Conservation (phyloP, 2,888 invertebrate species). For the Dromius quadrimaculatus region DNA sequence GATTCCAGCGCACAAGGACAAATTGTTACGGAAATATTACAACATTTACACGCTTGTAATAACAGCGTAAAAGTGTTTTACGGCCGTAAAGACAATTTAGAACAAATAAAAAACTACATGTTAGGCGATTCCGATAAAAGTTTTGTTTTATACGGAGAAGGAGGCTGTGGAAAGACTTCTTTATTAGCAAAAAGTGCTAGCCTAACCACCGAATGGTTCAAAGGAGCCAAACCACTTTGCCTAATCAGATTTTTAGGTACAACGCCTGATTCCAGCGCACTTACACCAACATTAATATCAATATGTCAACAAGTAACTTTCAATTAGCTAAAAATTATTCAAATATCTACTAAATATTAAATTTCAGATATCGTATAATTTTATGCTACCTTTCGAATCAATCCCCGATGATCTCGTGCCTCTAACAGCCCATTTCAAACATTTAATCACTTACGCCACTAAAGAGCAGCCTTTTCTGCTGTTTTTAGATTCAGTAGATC, state of each 20-base stretch:
- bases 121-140: conserved; percentile 87
- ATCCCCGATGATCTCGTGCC: conserved; percentile 97
- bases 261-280: conserved; percentile 95
- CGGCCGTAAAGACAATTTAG: conserved; percentile 88
- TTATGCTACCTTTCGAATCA: conserved; percentile 89
- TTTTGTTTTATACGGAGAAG: conserved; percentile 92
- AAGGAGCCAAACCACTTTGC: conserved; percentile 83
- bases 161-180: conserved; percentile 98
- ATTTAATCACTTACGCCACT: conserved; percentile 85
- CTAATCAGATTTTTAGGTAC: conserved; percentile 95
- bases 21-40: conserved; percentile 92
- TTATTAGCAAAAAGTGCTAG: conserved; percentile 92
- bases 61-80: conserved; percentile 95
- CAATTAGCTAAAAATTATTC: neutral
- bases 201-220: conserved; percentile 80
- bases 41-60: conserved; percentile 95
- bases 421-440: conserved; percentile 95
- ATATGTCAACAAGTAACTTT: conserved; percentile 89
- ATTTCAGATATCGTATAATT: conserved; percentile 88
- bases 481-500: conserved; percentile 96
- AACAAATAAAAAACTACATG: conserved; percentile 86
- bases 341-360: neutral
- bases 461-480: conserved; percentile 88
- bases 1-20: conserved; percentile 94
- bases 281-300: conserved; percentile 93